A percentile compares a stretch with the other conserved stretches of the same genome.
These are phyloP conservation scores for Lasiurus borealis DNA, from an alignment of 2,113 vertebrate species.

Conservation along the genomic window DNA sequence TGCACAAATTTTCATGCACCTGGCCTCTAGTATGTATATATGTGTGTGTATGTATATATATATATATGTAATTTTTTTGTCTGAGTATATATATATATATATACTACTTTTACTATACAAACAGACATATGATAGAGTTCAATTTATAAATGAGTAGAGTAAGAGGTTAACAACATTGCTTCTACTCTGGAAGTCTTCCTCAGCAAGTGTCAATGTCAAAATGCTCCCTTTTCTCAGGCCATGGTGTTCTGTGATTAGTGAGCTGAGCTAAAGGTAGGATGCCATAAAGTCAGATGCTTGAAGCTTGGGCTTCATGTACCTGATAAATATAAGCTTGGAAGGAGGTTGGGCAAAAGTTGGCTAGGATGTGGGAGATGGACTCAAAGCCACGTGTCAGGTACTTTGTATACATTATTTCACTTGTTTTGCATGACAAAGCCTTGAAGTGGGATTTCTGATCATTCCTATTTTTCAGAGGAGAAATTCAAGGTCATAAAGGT, in stretches of 20 bases:
- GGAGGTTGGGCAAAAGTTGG: neutral
- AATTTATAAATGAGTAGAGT: neutral
- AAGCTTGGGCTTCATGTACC: neutral
- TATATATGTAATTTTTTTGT: no score
- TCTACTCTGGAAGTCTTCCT: neutral
- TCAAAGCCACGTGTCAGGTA: no score
- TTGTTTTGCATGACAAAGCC: neutral
- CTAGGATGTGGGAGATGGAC: neutral
- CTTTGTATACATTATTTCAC: accelerated
- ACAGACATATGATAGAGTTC: neutral
- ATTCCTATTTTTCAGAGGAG: neutral
- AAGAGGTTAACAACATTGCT: neutral
- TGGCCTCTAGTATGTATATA: no score
- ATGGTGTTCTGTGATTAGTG: accelerated
- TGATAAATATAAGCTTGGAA: neutral
- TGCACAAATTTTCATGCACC: no score
- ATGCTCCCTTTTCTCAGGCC: accelerated
- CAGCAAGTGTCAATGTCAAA: neutral
- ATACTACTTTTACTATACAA: neutral
- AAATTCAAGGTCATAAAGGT: neutral
- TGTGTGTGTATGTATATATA: no score
- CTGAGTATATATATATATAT: no score
- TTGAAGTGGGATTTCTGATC: neutral
- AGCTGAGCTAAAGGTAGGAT: neutral
- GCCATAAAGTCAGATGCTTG: neutral